Evolutionary conservation across 2,797 vertebrate genomes (phyloP), one percentile per base, ranked within the genome.

Genomic region (Hyperoplus immaculatus): DNA sequence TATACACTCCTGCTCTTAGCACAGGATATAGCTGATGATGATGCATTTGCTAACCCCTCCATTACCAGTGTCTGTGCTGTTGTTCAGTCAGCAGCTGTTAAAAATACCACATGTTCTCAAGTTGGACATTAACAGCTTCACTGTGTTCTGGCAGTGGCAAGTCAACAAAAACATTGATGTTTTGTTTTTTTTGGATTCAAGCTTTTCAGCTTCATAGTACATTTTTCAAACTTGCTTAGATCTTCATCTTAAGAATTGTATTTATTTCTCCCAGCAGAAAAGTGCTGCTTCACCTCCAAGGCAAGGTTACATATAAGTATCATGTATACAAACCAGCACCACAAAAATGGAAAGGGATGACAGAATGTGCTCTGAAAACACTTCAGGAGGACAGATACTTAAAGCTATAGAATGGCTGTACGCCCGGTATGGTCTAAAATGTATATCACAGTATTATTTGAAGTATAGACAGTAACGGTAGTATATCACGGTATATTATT

Each of bases 21-120:
- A 88, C 93, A 94, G 93, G 94, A 94, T 93, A 89, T 90, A 90
- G 91, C 90, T 86, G 88, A 86, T 63, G 73, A 69, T 73, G 85
- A 81, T 91, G 89, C 88, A 85, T 92, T 85, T 89, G 77, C 84
- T 64, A 77, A 88, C 82, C 85, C 69, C 56, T 87, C 89, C 86
- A 93, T 95, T 95, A 92, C 77, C 81, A 75, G 66, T 72, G 61
- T 72, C 74, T 66, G 65, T 80, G 66, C 69, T 41, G 55, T 85
- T 41, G 55, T 85, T 87, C 79, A 64, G 80, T 84, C 61, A 66
- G 81, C 75, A 66, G 93, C 94, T 85, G 82, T 92, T 88, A 91
- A 89, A 90, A 87, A 86, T 77, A 69, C 49, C 84, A 89, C 67
- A 54, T 86, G 85, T 86, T 86, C 78, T 92, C 80, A 80, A 79